phyloP scores from a whole-genome alignment of 2,797 vertebrate genomes.

The Protonibea diacanthus region DNA sequence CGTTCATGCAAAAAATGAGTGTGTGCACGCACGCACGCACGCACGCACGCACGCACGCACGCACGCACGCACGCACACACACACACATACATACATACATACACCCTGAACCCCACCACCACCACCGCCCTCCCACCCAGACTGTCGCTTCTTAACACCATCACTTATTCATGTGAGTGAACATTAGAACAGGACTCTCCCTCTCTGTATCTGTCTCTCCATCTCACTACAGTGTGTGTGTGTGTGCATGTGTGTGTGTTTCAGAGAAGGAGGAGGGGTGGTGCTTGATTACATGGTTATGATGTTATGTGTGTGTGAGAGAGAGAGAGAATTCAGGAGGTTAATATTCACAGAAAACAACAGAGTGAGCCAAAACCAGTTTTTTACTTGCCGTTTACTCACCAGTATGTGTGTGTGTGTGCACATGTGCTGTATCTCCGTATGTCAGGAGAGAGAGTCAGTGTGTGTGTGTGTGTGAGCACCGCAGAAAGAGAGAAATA shows the following conservation, averaged over 20 bases:
- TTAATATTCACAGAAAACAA: neutral
- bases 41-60: constrained; percentile 15
- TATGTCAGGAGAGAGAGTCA: constrained; percentile 11
- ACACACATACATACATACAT: neutral
- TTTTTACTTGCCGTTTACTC: constrained; percentile 38
- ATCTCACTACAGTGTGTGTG: constrained; percentile 31
- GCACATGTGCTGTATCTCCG: neutral
- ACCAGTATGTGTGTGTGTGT: constrained; percentile 9
- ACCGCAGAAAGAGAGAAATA: constrained; percentile 7
- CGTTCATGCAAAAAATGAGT: constrained; percentile 62
- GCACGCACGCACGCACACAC: neutral
- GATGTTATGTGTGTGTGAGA: neutral
- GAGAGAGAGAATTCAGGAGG: constrained; percentile 18
- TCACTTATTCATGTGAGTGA: constrained; percentile 81
- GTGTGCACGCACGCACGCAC: constrained; percentile 1
- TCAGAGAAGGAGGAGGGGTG: constrained; percentile 1
- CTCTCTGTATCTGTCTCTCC: constrained; percentile 55
- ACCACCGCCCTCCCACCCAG: constrained; percentile 56
- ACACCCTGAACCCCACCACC: constrained; percentile 33
- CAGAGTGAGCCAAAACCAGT: constrained; percentile 16
- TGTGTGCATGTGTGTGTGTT: neutral
- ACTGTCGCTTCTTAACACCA: constrained; percentile 76
- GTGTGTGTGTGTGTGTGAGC: constrained; percentile 1
- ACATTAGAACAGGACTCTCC: constrained; percentile 76
- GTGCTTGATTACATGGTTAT: constrained; percentile 33